Conservation (phyloP, 1,140 invertebrate species). For the Lasioglossum baleicum region DNA sequence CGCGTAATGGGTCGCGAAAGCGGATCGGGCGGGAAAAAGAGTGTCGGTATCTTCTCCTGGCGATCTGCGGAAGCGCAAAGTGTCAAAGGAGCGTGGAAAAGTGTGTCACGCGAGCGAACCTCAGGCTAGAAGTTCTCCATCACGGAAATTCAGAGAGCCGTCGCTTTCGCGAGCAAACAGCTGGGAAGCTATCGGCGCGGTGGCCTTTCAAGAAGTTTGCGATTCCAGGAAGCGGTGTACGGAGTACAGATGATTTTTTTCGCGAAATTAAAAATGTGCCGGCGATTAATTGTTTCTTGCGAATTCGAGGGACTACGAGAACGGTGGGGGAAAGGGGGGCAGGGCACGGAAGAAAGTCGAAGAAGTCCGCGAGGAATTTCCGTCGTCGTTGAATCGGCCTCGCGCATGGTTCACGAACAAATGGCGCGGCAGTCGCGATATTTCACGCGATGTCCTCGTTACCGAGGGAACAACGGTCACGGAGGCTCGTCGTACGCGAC, state of each 20-base stretch:
- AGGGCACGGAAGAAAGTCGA: not conserved
- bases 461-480: not conserved
- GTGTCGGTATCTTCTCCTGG: conserved; percentile 55
- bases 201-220: conserved; percentile 21
- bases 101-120: conserved; percentile 59
- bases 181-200: not conserved
- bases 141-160: conserved; percentile 37
- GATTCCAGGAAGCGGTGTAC: conserved; percentile 16
- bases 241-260: not conserved
- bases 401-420: not conserved
- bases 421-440: not conserved
- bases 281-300: conserved; percentile 32
- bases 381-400: not conserved
- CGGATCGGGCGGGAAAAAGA: conserved; percentile 7
- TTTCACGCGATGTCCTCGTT: conserved; percentile 18
- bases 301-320: not conserved
- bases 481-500: not conserved
- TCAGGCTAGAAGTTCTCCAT: conserved; percentile 37
- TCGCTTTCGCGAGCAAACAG: conserved; percentile 28
- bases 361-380: not conserved
- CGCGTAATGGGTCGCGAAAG: conserved; percentile 50
- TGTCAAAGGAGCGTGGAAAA: conserved; percentile 59
- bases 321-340: not conserved
- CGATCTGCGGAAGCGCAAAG: conserved; percentile 55
- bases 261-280: conserved; percentile 38